Conservation (phyloP, 2,113 vertebrate genomes). For the Anarhynchus alexandrinus region DNA sequence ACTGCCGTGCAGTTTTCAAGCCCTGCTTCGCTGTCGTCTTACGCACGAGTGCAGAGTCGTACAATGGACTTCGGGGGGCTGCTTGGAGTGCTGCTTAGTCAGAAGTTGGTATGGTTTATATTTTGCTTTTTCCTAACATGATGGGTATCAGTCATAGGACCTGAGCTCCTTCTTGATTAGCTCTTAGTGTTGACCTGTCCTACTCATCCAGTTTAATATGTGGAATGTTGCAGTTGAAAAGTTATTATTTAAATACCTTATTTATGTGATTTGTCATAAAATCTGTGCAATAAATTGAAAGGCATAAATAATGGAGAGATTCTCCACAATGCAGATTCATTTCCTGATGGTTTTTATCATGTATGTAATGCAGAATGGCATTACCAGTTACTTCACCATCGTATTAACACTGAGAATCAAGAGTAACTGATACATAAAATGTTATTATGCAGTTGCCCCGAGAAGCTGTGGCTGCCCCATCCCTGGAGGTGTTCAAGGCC, state of each 20-base stretch:
- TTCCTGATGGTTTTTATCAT: background rate
- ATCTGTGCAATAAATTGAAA: background rate
- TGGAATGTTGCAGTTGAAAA: background rate
- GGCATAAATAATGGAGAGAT: background rate
- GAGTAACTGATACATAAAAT: background rate
- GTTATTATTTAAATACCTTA: background rate
- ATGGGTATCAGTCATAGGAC: background rate
- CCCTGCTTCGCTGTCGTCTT: background rate
- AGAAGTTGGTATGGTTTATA: background rate
- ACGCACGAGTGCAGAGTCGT: background rate
- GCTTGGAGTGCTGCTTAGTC: background rate
- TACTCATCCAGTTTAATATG: background rate
- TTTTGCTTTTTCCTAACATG: background rate
- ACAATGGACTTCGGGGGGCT: background rate
- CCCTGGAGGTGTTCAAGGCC: too few species aligned
- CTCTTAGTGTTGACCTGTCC: background rate
- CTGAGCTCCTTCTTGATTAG: background rate
- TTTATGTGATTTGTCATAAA: background rate
- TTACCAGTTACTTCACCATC: background rate
- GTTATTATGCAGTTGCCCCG: background rate
- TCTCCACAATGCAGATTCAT: background rate
- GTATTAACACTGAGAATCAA: background rate
- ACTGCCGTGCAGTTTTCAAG: background rate
- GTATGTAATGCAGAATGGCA: background rate
- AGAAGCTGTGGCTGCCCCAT: too few species aligned